These are phyloP conservation scores for Empidonax traillii DNA, from an alignment of 2,113 vertebrate genomes.

Conservation along the genomic window DNA sequence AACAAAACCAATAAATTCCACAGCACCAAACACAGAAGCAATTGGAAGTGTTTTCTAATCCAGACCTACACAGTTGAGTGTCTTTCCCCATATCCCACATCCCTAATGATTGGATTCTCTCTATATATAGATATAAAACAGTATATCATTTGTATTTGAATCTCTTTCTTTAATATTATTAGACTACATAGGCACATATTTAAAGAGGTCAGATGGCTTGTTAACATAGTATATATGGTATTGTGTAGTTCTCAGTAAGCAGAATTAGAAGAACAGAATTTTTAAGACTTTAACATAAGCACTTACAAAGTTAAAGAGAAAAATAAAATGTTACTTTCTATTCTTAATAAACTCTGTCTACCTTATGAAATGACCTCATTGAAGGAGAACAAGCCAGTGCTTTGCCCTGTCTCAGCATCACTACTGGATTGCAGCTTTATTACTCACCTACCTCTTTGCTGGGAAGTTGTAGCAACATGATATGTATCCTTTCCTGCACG, in stretches of 20 bases:
- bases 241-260: neutral
- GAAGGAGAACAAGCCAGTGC: neutral
- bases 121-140: conserved; percentile 9
- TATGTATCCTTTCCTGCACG: neutral
- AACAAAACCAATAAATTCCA: conserved; percentile 42
- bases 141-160: conserved; percentile 15
- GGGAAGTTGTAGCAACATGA: neutral
- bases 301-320: neutral
- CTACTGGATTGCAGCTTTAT: neutral
- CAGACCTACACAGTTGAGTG: neutral
- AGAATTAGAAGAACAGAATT: neutral
- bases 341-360: conserved; percentile 10
- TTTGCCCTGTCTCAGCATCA: neutral
- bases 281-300: neutral
- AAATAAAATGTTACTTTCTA: conserved; percentile 15
- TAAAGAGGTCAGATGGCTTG: conserved; percentile 12
- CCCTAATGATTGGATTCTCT: neutral
- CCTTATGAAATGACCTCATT: neutral
- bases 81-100: neutral
- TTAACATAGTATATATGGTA: conserved; percentile 12
- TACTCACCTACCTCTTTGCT: neutral
- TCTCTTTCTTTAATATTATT: conserved; percentile 24
- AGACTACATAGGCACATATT: neutral
- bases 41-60: conserved; percentile 25
- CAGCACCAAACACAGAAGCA: conserved; percentile 19